Base-by-base conservation (phyloP, 92 coral and sea anemone species). In the Phenganax stokvisi region DNA sequence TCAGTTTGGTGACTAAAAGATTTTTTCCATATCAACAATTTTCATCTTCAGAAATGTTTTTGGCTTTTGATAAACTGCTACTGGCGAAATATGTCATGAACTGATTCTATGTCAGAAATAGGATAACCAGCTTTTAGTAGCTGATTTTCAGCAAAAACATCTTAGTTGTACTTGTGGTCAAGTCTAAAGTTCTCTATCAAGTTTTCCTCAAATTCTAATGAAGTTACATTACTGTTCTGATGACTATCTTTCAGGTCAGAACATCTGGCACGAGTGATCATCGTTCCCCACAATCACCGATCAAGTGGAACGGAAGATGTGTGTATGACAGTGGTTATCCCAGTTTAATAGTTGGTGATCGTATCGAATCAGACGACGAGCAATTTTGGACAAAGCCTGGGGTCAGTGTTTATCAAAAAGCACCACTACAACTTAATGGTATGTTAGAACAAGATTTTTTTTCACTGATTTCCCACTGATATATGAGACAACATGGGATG, bases 281-380 rank as follows among this genome's bases (percentile, higher is more conserved):
- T 25, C 29, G 15, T 16, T 56, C 12, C 1, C n/a, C 16, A 31
- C 80, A 12, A 56, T 75, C 80, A 20, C 77, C 27, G 6, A 58
- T n/a, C 2, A 76, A 76, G 61, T 76, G 68, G 83, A 62, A 79
- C 9, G 83, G 83, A 9, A 58, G 17, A 12, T 79, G 83, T 64
- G 83, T 79, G 25, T 79, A 63, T 64, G 56, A 79, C 61, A 79
- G 83, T 79, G 83, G 83, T 30, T 79, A 47, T 54, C 74, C 83
- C 67, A 79, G 74, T 27, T 12, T 79, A 68, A 68, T 68, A 15
- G 74, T 79, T 15, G 83, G 83, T 17, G 74, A 79, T 64, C 74
- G 83, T 56, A 37, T 37, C 27, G 74, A 72, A 11, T 79, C 83
- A 54, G 83, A 79, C 51, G 83, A 79, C 52, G 83, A 79, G 65